Evolutionary conservation across 2,797 vertebrate genomes (phyloP), one percentile per base, ranked within the genome.

Genomic region (Cynodonichthys magdalenae): DNA sequence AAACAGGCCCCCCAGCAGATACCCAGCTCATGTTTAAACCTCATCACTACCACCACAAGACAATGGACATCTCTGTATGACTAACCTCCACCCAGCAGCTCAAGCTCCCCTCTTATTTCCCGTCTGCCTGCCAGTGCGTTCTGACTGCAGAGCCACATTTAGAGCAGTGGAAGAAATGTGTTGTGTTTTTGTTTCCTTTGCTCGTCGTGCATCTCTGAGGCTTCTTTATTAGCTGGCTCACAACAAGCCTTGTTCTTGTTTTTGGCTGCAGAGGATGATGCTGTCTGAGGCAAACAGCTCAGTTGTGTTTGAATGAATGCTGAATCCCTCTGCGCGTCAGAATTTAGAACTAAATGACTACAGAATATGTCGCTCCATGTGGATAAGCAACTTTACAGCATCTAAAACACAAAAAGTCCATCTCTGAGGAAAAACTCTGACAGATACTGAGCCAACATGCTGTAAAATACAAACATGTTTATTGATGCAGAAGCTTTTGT

Each of bases 151-250:
- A 68, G 76, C 86, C 79, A 68, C 58, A 81, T 89, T 92, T 90
- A 87, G 88, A 88, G 71, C 79, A 82, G 82, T 85, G 89, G 90
- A 91, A 87, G 90, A 87, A 86, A 84, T 90, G 92, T 87, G 89
- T 88, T 79, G 81, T 80, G 72, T 86, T 91, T 91, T 89, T 75
- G 85, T 78, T 68, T 76, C 69, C 78, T 73, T 87, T 82, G 63
- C 70, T 69, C 80, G 41, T 70, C 52, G 55, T 48, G 47, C 69
- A 59, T 79, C 75, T 88, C 84, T 87, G 59, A 87, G 87, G 69
- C 67, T 41, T 84, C 89, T 92, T 81, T 89, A 92, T 92, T 82
- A 79, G 15, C 1, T 31, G 58, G 65, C 28, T 34, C 80, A 75
- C 66, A 53, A 88, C 80, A 82, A 70, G 71, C 9, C 47, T 2